These are phyloP conservation scores for Cephonodes hylas DNA, from an alignment of 2,888 invertebrate species.

Conservation along the genomic window DNA sequence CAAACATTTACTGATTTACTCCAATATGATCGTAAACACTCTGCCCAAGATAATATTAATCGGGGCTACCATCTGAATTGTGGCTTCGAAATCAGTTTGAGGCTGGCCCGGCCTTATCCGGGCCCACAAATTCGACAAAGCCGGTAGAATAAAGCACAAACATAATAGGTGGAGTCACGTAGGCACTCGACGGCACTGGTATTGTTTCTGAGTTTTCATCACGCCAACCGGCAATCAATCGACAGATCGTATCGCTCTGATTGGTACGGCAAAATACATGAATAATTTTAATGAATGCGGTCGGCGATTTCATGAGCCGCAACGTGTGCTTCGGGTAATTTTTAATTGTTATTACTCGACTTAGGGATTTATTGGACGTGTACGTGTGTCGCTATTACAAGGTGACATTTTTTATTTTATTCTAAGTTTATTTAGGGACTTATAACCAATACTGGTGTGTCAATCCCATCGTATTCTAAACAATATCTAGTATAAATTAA, in stretches of 20 bases:
- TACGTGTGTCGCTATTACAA: no score
- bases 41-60: no score
- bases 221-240: conserved; percentile 24
- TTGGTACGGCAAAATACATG: conserved; percentile 17
- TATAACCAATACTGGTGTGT: no score
- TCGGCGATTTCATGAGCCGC: not conserved
- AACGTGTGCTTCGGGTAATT: not conserved
- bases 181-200: not conserved
- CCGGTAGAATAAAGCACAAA: not conserved
- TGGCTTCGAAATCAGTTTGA: no score
- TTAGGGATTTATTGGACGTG: not conserved
- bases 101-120: not conserved
- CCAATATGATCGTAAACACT: no score
- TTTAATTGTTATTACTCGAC: not conserved
- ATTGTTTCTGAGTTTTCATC: conserved; percentile 18
- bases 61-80: no score
- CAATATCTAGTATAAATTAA: no score
- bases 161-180: not conserved
- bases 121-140: not conserved
- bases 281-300: conserved; percentile 2
- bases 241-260: conserved; percentile 21
- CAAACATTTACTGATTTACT: no score
- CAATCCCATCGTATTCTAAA: no score
- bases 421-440: no score
- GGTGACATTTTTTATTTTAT: no score